A percentile compares a stretch with the other conserved stretches of the same genome.
Evolutionary conservation across 2,797 vertebrate genomes (phyloP).

Genomic region (Hydrophis major): DNA sequence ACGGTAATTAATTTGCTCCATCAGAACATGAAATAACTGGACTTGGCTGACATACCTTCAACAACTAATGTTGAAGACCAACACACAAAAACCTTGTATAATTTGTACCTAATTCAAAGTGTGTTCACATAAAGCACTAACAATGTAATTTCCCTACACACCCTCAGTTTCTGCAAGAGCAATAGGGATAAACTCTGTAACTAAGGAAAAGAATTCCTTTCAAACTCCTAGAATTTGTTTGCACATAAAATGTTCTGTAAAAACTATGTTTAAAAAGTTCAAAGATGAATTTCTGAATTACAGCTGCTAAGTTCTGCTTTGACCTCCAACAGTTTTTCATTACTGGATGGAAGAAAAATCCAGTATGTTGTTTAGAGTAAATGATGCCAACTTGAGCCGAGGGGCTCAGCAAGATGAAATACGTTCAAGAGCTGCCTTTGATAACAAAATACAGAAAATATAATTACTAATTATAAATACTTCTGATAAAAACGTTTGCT

Average conservation of each 20-base stretch:
- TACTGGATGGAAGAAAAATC: neutral
- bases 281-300: neutral
- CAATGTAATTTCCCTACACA: neutral
- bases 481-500: neutral
- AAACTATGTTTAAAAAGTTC: neutral
- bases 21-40: neutral
- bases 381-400: neutral
- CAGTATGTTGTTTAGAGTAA: neutral
- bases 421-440: neutral
- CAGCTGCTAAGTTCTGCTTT: neutral
- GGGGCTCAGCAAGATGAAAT: neutral
- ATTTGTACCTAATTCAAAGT: neutral
- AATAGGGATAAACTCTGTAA: neutral
- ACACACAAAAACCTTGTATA: neutral
- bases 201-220: neutral
- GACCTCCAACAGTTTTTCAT: neutral
- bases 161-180: neutral
- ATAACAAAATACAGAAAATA: neutral
- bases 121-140: neutral
- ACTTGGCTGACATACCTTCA: neutral
- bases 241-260: neutral
- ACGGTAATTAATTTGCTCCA: neutral
- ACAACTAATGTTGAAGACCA: neutral
- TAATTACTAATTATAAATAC: neutral
- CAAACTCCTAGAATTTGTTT: neutral